Evolutionary conservation across 2,888 invertebrate genomes (phyloP), one percentile per base, ranked within the genome.

Genomic region (Chloroclysta siterata): DNA sequence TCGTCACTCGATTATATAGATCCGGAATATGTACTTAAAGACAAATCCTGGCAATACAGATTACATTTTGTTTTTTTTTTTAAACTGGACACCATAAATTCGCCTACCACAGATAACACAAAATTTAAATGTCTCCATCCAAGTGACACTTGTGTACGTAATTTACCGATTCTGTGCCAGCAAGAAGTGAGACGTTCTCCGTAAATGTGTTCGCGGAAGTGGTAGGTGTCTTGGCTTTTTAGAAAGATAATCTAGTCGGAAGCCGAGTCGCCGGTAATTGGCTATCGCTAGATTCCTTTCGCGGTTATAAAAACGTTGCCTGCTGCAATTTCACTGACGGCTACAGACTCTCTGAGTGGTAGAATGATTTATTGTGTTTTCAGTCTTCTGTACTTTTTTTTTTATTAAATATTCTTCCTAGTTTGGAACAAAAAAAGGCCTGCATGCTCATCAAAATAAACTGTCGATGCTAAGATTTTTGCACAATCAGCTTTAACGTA

Each of bases 151-250:
- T 46, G 46, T 39, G 11, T 39, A 39, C 11, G 33, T 44, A 15
- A 42, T 17, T 46, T 5, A 46, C 11, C 17, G 1, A 46, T 11
- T 11, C 11, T 17, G 46, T 46, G 17, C 46, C 17, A 46, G 15
- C 62, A 69, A 73, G 69, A 75, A 77, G 67, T 68, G 66, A 75
- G 73, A 74, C 72, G 72, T 77, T 73, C 70, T 67, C 71, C 69
- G 69, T 70, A 74, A 72, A 75, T 74, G 71, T 64, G 63, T 70
- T 73, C 69, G 56, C 72, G 78, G 77, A 80, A 79, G 71, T 69
- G 66, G 73, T 70, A 64, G 67, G 66, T 50, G 63, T 54, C 42
- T 22, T 22, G 22, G 52, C 65, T 70, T 70, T 78, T 73, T 75
- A 69, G 66, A 66, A 66, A 56, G 63, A 67, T 68, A 65, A 63